Evolutionary conservation across 1,140 invertebrate genomes (phyloP).

Genomic region (Chionoecetes opilio): DNA sequence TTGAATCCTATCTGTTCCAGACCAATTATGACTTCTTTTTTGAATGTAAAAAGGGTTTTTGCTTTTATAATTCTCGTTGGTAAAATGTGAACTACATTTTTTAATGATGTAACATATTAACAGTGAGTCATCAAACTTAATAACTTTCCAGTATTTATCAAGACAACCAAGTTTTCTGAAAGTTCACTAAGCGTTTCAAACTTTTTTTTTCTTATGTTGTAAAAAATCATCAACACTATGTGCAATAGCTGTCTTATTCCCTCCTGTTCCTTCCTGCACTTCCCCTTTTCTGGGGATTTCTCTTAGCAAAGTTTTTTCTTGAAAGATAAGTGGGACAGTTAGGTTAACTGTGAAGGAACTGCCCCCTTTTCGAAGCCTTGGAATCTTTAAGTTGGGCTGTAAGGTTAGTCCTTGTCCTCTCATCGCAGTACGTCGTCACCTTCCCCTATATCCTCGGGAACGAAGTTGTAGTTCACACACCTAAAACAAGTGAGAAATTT

Average conservation of each 20-base stretch:
- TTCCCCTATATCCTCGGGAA: neutral
- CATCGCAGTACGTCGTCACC: neutral
- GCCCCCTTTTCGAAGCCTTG: neutral
- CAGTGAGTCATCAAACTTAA: slow-evolving; percentile 34
- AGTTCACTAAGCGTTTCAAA: slow-evolving; percentile 45
- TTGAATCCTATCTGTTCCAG: too few relatives aligned
- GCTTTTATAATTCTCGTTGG: too few relatives aligned
- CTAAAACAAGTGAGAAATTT: neutral
- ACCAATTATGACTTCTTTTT: too few relatives aligned
- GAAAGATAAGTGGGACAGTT: slow-evolving; percentile 55
- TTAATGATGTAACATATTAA: too few relatives aligned
- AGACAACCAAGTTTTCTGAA: neutral
- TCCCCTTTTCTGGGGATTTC: neutral
- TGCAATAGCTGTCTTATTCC: neutral
- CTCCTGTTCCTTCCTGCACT: neutral
- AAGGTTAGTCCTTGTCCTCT: slow-evolving; percentile 11
- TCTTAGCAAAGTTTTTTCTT: neutral
- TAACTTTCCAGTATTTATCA: slow-evolving; percentile 21
- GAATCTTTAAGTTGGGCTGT: neutral
- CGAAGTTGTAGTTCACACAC: slow-evolving; percentile 33
- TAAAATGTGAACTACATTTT: neutral
- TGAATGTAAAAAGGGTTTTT: too few relatives aligned
- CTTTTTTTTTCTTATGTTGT: slow-evolving; percentile 6
- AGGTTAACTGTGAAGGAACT: neutral
- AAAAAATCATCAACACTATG: slow-evolving; percentile 1